These are phyloP conservation scores for Dinocampus coccinellae DNA, from an alignment of 2,888 invertebrate species.

Conservation along the genomic window DNA sequence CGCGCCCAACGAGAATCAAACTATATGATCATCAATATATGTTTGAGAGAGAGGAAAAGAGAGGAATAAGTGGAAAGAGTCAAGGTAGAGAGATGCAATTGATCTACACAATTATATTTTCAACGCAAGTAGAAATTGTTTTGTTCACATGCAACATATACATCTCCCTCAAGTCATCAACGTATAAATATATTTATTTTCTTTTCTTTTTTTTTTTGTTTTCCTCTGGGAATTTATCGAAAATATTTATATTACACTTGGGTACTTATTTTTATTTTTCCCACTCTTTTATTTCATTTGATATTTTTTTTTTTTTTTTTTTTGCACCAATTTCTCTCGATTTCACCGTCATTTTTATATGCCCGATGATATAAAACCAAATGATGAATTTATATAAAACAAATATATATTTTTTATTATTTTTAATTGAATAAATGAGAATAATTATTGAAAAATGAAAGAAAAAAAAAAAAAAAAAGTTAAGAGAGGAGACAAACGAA, in stretches of 20 bases:
- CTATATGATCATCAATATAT: conserved; percentile 19
- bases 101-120: conserved; percentile 53
- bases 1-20: conserved; percentile 20
- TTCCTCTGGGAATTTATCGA: neutral
- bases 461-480: neutral
- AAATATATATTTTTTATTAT: conserved; percentile 12
- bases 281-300: conserved; percentile 6
- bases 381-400: neutral
- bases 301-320: conserved; percentile 1
- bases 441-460: conserved; percentile 2
- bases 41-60: conserved; percentile 27
- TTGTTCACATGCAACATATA: conserved; percentile 40
- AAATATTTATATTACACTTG: conserved; percentile 12
- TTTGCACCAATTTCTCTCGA: conserved; percentile 33
- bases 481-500: neutral
- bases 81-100: conserved; percentile 38
- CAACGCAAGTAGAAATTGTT: conserved; percentile 54
- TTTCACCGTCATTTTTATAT: conserved; percentile 23
- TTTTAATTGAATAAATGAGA: neutral
- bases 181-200: neutral
- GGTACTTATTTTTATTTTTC: conserved; percentile 6
- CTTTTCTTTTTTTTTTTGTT: conserved; percentile 3
- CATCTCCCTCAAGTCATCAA: conserved; percentile 25
- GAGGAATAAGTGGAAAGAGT: conserved; percentile 23
- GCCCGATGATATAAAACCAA: neutral